A percentile compares a stretch with the other conserved stretches of the same genome.
Conservation (phyloP, 2,888 invertebrate species). For the Apotomis betuletana region DNA sequence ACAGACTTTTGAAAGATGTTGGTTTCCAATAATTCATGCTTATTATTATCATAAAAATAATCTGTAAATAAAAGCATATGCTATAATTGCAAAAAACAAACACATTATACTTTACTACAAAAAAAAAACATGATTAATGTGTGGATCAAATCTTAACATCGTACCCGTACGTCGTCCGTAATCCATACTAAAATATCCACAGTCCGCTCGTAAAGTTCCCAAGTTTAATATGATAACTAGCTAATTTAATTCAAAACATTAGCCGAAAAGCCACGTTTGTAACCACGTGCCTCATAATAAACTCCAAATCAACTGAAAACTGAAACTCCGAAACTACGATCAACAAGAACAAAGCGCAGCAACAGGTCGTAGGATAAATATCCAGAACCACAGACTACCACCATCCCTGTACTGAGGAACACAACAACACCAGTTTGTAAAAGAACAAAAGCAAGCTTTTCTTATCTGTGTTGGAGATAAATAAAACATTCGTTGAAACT, state of each 20-base stretch:
- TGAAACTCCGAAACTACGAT: constrained; percentile 26
- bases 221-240: neutral
- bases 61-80: too few species aligned
- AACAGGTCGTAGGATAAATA: constrained; percentile 25
- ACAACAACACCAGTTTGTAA: constrained; percentile 5
- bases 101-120: too few species aligned
- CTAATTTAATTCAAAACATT: constrained; percentile 4
- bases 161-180: too few species aligned
- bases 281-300: constrained; percentile 21
- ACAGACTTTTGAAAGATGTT: too few species aligned
- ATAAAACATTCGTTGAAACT: constrained; percentile 35
- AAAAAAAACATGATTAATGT: too few species aligned
- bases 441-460: neutral
- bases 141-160: too few species aligned
- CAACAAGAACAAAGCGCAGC: constrained; percentile 31
- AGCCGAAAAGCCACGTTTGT: constrained; percentile 11
- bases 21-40: too few species aligned
- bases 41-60: too few species aligned
- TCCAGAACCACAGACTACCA: constrained; percentile 10
- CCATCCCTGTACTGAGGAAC: too few species aligned
- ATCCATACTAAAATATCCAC: neutral
- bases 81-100: too few species aligned
- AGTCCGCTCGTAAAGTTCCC: neutral
- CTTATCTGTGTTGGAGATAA: constrained; percentile 7
- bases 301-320: constrained; percentile 25